Percentiles rank a stretch among this genome's conserved stretches.
Conservation (phyloP, 2,113 vertebrate genomes). For the Myrmecophaga tridactyla region DNA sequence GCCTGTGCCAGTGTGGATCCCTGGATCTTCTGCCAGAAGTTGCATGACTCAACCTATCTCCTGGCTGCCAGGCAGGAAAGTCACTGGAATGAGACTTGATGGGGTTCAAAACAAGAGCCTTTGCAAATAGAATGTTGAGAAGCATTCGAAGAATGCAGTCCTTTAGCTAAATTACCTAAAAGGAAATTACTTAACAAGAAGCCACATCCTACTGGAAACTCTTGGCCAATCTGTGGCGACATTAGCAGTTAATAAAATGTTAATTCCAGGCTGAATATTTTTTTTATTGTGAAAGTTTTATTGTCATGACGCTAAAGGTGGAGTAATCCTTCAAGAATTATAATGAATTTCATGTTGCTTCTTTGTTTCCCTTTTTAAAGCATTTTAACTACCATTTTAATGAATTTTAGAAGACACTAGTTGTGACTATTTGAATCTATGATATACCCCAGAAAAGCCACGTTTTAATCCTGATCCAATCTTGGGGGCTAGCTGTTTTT, state of each 20-base stretch:
- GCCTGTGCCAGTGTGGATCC: background rate
- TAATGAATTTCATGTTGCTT: background rate
- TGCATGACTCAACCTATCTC: background rate
- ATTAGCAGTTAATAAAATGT: background rate
- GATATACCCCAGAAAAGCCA: too few relatives aligned
- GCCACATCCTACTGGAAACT: background rate
- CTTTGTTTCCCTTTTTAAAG: background rate
- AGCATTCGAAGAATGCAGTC: background rate
- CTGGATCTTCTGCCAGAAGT: background rate
- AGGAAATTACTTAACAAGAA: constrained; percentile 21
- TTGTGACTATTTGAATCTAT: too few relatives aligned
- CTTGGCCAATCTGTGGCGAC: background rate
- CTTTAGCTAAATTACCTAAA: constrained; percentile 22
- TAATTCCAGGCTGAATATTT: background rate
- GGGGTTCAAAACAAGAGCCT: background rate
- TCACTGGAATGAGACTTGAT: background rate
- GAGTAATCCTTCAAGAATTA: background rate
- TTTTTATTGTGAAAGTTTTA: constrained; percentile 10
- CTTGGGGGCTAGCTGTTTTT: too few relatives aligned
- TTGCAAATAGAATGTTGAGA: background rate
- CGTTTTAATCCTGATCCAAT: too few relatives aligned
- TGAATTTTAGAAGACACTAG: background rate
- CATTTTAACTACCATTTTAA: background rate
- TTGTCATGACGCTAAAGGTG: background rate
- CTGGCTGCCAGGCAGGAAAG: background rate